Evolutionary conservation across 2,113 vertebrate genomes (phyloP), one percentile per base, ranked within the genome.

Genomic region (Lepus europaeus): DNA sequence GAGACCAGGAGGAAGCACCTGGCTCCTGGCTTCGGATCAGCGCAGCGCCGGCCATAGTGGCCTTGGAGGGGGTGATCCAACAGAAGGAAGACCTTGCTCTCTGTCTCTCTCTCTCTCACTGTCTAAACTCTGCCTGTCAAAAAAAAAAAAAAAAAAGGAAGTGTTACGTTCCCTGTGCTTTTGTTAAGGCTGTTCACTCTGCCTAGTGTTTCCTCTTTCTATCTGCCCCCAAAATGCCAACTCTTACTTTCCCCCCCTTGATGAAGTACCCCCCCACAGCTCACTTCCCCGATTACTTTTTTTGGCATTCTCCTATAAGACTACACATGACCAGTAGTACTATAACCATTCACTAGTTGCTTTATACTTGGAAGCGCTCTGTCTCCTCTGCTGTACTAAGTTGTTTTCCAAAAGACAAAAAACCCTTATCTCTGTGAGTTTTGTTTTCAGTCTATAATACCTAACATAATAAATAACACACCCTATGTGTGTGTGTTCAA

Each of bases 391-490:
- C 51, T 64, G 25, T 64, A 23, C 19, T 89, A 63, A 81, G 63
- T 72, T 78, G 51, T 70, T 93, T 69, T 59, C 51, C 49, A 91
- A 56, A 87, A 82, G 33, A 77, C 27, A 77, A 29, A 39, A 82
- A 87, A 96, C 9, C 22, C 63, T 91, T 66, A 29, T 39, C 49
- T 90, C 90, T 74, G 53, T 45, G 16, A 17, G 5, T 86, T 72
- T 90, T 89, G 63, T 68, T 96, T 92, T 72, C 39, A 87, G 31
- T 78, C n/a, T 31, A 13, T 22, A 90, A 25, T 72, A 84, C 22
- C 13, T 93, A 66, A 61, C 51, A 49, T 29, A 86, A 51, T 86
- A 92, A 59, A n/a, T 86, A 59, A 73, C 36, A 92, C 22, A 81
- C 25, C 25, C 29, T 6, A 31, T 83, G 51, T 94, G 74, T 89